Base-by-base conservation (phyloP, 2,888 invertebrate genomes). In the Scaptomyza polygonia region DNA sequence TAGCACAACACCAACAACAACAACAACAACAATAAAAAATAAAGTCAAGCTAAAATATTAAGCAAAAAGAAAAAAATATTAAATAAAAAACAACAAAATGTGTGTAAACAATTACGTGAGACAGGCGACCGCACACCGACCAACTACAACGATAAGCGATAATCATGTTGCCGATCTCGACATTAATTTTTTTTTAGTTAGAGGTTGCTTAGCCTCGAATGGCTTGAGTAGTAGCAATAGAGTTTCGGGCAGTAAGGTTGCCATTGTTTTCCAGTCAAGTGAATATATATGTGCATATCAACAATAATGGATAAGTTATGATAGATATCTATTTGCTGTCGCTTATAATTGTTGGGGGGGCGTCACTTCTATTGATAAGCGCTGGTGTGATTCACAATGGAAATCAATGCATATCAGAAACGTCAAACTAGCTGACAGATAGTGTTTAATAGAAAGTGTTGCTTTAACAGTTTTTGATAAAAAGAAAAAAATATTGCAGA, bases 91-190 rank as follows among this genome's bases (percentile, higher is more conserved):
- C 66, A 44, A 75, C 66, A 44, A 75, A 82, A 85, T 67, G 62
- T 81, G 76, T 80, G 86, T 73, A 86, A 86, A 86, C 84, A 84
- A 84, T 86, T 84, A 88, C 82, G 79, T 86, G 79, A 84, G 88
- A 81, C 79, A 72, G 74, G 30, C 69, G 34, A 59, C 30, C 54
- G 52, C 49, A 55, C 45, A 43, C n/a, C n/a, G n/a, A n/a, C n/a
- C n/a, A n/a, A n/a, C 29, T 44, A 49, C 3, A 9, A 9, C 63
- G 87, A 82, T 82, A 87, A 86, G 77, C 54, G 34, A 27, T 25
- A 43, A 39, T 25, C 48, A 34, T 57, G 55, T 29, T 18, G n/a
- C 43, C 44, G 51, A 43, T 66, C 49, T 39, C 25, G 14, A 12
- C 32, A 58, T 59, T 30, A 18, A 18, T 18, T 11, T 34, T 21